A percentile compares a stretch with the other conserved stretches of the same genome.
These are phyloP conservation scores for Apolygus lucorum DNA, from an alignment of 1,140 invertebrate species.

Conservation along the genomic window DNA sequence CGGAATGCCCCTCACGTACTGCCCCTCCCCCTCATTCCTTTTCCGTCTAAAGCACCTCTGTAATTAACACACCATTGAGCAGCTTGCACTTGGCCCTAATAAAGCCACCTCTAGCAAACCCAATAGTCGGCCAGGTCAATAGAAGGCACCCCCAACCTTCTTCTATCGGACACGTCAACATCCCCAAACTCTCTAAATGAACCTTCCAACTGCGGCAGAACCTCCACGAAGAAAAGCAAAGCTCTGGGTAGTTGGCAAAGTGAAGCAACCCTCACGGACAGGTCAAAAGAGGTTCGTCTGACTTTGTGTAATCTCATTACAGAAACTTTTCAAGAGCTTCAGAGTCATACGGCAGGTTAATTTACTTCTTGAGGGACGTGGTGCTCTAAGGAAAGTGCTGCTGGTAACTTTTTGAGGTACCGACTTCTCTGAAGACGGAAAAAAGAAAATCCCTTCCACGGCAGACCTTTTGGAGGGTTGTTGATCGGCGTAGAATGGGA, in stretches of 20 bases:
- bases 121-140: neutral
- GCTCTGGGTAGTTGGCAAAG: neutral
- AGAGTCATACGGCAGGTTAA: neutral
- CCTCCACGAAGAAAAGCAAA: neutral
- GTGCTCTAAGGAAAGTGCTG: neutral
- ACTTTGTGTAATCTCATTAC: neutral
- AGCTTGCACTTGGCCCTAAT: slow-evolving; percentile 14
- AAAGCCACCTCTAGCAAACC: slow-evolving; percentile 18
- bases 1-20: slow-evolving; percentile 14
- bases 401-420: neutral
- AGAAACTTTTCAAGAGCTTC: neutral
- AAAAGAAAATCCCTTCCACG: no score
- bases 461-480: no score
- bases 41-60: neutral
- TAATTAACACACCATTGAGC: slow-evolving; percentile 20
- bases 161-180: slow-evolving; percentile 3
- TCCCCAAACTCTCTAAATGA: neutral
- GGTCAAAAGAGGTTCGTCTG: neutral
- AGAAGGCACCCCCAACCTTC: neutral
- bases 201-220: neutral
- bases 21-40: neutral
- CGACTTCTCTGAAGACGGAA: no score
- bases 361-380: neutral
- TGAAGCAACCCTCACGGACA: neutral
- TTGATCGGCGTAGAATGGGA: no score